Conservation (phyloP, 2,888 invertebrate genomes). For the Amphipoea oculea region DNA sequence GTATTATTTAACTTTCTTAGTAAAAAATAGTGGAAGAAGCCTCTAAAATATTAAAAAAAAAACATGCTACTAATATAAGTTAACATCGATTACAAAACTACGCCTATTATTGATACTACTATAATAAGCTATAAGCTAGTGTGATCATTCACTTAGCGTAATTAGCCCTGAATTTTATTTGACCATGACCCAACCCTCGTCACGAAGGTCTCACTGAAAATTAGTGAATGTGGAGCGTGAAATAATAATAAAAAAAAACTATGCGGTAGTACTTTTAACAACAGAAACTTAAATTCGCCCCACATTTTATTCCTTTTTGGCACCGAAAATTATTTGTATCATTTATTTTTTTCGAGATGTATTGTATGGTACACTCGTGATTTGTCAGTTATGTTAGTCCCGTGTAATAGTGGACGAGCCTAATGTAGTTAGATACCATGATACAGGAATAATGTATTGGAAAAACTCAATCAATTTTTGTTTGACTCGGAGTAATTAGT, state of each 20-base stretch:
- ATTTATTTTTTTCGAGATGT: background rate
- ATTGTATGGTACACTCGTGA: too few species aligned
- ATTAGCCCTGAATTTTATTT: slow-evolving; percentile 20
- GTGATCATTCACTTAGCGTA: slow-evolving; percentile 14
- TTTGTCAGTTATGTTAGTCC: background rate
- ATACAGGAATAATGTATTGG: background rate
- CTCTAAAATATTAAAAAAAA: background rate
- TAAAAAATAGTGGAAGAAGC: background rate
- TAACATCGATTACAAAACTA: background rate
- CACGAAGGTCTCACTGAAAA: background rate
- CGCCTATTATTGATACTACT: background rate
- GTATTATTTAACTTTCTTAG: background rate
- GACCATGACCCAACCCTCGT: background rate
- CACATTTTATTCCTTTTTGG: background rate
- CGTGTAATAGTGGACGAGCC: background rate
- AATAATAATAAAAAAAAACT: background rate
- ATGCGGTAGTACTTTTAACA: too few species aligned
- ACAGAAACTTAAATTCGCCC: background rate
- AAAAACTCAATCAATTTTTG: background rate
- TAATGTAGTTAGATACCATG: background rate
- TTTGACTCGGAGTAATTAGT: background rate
- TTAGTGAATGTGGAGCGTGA: background rate
- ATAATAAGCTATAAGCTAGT: background rate
- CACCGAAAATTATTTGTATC: background rate
- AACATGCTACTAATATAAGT: background rate